Percentiles rank a stretch among this genome's conserved stretches.
Evolutionary conservation across 2,888 invertebrate species (phyloP).

Genomic region (Pollenia labialis): DNA sequence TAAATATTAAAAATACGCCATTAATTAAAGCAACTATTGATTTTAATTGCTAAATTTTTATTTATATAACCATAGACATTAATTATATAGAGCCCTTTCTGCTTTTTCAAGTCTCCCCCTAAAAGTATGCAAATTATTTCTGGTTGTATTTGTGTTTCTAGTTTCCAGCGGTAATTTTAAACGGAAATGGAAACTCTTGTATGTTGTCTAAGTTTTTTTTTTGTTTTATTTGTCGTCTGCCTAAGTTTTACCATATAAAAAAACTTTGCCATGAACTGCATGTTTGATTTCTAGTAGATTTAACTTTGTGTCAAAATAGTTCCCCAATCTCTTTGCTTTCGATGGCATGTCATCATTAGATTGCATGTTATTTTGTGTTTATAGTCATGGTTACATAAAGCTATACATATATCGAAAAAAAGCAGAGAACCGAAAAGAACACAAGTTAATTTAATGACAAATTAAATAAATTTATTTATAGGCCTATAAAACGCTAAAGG

Average conservation of each 20-base stretch:
- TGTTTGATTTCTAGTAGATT: conserved; percentile 36
- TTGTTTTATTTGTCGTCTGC: conserved; percentile 33
- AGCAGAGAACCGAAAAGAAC: conserved; percentile 29
- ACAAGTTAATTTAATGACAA: conserved; percentile 70
- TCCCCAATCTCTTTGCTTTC: neutral
- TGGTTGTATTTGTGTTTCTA: conserved; percentile 18
- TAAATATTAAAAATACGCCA: conserved; percentile 44
- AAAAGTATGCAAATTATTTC: conserved; percentile 54
- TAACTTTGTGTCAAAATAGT: conserved; percentile 45
- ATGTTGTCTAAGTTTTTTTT: conserved; percentile 60
- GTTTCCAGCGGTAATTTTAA: conserved; percentile 60
- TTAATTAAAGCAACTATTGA: conserved; percentile 42
- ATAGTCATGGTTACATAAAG: conserved; percentile 72
- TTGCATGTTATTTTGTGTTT: conserved; percentile 69
- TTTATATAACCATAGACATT: conserved; percentile 45
- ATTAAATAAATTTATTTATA: conserved; percentile 72
- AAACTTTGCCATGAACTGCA: conserved; percentile 41
- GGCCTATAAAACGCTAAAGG: conserved; percentile 63
- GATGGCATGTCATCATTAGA: conserved; percentile 64
- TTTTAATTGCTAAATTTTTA: conserved; percentile 47
- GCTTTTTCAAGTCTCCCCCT: conserved; percentile 12
- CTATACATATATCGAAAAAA: conserved; percentile 16
- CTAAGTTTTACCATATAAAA: conserved; percentile 29
- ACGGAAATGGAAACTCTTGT: conserved; percentile 67
- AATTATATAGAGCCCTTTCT: conserved; percentile 15